Conservation (phyloP, 2,888 invertebrate species). For the Dryobota labecula region DNA sequence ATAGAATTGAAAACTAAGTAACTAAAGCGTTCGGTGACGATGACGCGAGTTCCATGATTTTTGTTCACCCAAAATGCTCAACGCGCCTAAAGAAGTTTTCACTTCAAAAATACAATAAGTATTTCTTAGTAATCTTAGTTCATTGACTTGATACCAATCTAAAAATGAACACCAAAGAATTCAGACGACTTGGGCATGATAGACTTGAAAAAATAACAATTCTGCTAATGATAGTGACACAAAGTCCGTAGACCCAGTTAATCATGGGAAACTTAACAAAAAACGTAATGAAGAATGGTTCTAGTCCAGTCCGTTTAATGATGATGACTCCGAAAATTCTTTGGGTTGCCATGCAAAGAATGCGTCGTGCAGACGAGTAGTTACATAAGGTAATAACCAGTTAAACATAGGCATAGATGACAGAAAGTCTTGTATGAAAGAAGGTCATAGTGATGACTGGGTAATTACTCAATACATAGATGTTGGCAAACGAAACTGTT, state of each 20-base stretch:
- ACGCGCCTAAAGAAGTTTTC: too few relatives aligned
- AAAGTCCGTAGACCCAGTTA: conserved; percentile 54
- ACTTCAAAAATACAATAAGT: background rate
- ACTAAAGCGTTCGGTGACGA: too few relatives aligned
- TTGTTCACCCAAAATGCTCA: too few relatives aligned
- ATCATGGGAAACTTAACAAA: conserved; percentile 72
- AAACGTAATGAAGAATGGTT: conserved; percentile 73
- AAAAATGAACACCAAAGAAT: conserved; percentile 26
- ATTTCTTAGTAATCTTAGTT: conserved; percentile 14
- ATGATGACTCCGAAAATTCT: conserved; percentile 81
- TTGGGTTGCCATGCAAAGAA: conserved; percentile 79
- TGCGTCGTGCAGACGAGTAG: conserved; percentile 81
- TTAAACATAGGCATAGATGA: conserved; percentile 49
- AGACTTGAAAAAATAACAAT: conserved; percentile 12
- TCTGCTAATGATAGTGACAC: conserved; percentile 38
- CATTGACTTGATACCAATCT: conserved; percentile 34
- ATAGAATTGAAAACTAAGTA: too few relatives aligned
- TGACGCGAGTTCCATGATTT: too few relatives aligned
- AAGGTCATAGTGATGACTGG: conserved; percentile 29
- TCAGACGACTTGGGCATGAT: conserved; percentile 8
- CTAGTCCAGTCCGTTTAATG: conserved; percentile 75
- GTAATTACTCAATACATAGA: conserved; percentile 31
- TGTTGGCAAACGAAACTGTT: conserved; percentile 10
- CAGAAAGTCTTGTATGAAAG: conserved; percentile 44
- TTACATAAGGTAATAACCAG: conserved; percentile 74